Conservation (phyloP, 1,140 invertebrate genomes). For the Ips typographus region DNA sequence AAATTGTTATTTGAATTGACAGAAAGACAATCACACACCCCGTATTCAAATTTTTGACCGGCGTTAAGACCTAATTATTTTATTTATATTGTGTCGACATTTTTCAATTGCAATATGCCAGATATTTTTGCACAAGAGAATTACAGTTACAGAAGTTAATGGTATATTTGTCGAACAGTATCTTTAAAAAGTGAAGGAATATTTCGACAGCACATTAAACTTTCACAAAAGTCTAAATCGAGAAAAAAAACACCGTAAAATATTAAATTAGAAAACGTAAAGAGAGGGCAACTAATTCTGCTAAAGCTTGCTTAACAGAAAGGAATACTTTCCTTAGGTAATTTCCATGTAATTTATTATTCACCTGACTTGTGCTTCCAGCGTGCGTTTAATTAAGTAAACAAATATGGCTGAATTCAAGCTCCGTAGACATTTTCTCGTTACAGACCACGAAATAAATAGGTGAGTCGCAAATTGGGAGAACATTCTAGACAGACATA, state of each 20-base stretch:
- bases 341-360: constrained; percentile 23
- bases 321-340: constrained; percentile 13
- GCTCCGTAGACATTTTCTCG: constrained; percentile 21
- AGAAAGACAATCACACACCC: too few species aligned
- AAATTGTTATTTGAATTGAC: too few species aligned
- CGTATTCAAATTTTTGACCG: too few species aligned
- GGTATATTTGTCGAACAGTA: too few species aligned
- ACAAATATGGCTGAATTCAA: constrained; percentile 27
- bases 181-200: too few species aligned
- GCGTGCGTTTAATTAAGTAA: constrained; percentile 26
- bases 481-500: constrained; percentile 18
- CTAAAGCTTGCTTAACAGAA: constrained; percentile 4
- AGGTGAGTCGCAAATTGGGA: constrained; percentile 25
- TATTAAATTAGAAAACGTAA: not conserved
- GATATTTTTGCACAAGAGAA: too few species aligned
- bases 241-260: not conserved
- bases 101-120: too few species aligned
- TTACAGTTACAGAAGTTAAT: too few species aligned
- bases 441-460: constrained; percentile 25
- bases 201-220: too few species aligned
- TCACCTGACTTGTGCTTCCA: constrained; percentile 21
- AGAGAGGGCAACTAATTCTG: not conserved
- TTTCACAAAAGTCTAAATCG: not conserved
- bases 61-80: too few species aligned
- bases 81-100: too few species aligned